Percentiles rank a stretch among this genome's conserved stretches.
phyloP scores from a whole-genome alignment of 2,113 vertebrate genomes.

The Malurus alboscapulatus region DNA sequence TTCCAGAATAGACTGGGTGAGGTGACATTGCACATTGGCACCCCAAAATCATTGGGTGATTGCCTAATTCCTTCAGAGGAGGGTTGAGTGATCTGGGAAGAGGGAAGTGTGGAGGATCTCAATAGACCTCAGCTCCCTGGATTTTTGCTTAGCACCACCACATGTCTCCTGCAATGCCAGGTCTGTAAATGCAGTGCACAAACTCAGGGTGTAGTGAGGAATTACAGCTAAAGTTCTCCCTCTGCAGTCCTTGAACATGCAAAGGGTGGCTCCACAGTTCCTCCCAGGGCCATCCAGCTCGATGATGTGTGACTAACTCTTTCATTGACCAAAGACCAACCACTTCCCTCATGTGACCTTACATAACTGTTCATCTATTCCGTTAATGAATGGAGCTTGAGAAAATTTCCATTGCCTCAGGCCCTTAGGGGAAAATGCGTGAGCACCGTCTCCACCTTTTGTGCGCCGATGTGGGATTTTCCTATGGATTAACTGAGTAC shows the following conservation, averaged over 20 bases:
- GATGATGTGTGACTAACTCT: conserved; percentile 22
- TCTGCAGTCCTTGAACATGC: conserved; percentile 11
- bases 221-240: conserved; percentile 24
- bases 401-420: conserved; percentile 64
- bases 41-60: neutral
- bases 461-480: conserved; percentile 14
- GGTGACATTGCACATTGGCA: neutral
- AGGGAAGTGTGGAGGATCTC: neutral
- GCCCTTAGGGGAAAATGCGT: neutral
- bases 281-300: conserved; percentile 6
- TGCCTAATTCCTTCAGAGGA: neutral
- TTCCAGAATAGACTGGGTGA: neutral
- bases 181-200: neutral
- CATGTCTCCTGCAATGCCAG: neutral
- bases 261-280: neutral
- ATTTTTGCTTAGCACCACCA: neutral
- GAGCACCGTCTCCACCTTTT: neutral
- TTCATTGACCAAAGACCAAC: conserved; percentile 18
- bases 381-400: conserved; percentile 53
- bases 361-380: conserved; percentile 43
- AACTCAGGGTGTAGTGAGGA: neutral
- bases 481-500: conserved; percentile 53
- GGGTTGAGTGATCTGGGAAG: neutral
- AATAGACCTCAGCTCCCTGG: neutral
- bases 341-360: neutral